Percentiles rank a stretch among this genome's conserved stretches.
Evolutionary conservation across 2,797 vertebrate species (phyloP).

Genomic region (Rhinatrema bivittatum): DNA sequence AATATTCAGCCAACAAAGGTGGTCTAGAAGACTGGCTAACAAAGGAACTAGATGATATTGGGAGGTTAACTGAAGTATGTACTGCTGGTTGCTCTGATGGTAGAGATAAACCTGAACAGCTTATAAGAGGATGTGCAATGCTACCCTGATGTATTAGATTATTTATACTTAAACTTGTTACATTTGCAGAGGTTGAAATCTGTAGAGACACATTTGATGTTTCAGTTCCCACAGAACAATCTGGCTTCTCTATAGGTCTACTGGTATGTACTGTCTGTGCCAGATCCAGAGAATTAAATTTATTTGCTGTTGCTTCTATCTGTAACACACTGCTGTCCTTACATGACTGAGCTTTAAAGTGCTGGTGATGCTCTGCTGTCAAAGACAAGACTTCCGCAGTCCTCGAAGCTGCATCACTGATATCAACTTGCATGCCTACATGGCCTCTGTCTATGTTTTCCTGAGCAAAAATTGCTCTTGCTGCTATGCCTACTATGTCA

Average conservation of each 20-base stretch:
- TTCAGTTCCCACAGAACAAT: constrained; percentile 54
- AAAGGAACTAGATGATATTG: constrained; percentile 61
- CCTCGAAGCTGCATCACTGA: constrained; percentile 36
- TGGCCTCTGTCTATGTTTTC: constrained; percentile 66
- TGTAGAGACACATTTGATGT: constrained; percentile 59
- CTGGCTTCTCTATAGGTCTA: constrained; percentile 60
- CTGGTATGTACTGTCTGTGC: constrained; percentile 44
- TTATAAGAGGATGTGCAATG: constrained; percentile 70
- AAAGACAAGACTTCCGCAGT: constrained; percentile 38
- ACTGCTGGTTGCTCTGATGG: constrained; percentile 41
- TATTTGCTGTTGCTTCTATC: constrained; percentile 47
- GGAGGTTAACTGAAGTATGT: constrained; percentile 52
- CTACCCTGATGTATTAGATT: constrained; percentile 79
- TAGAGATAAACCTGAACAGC: constrained; percentile 64
- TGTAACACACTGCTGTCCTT: constrained; percentile 53
- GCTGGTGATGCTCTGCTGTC: constrained; percentile 60
- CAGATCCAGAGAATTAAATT: constrained; percentile 52
- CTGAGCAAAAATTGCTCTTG: constrained; percentile 85
- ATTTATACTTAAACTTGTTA: constrained; percentile 85
- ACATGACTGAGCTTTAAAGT: constrained; percentile 52
- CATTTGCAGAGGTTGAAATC: constrained; percentile 62
- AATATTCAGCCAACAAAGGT: constrained; percentile 68
- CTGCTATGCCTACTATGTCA: constrained; percentile 85
- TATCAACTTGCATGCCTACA: constrained; percentile 28
- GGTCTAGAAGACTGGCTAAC: constrained; percentile 66